phyloP scores from a whole-genome alignment of 2,888 invertebrate genomes.

The Acanthoscelides obtectus region DNA sequence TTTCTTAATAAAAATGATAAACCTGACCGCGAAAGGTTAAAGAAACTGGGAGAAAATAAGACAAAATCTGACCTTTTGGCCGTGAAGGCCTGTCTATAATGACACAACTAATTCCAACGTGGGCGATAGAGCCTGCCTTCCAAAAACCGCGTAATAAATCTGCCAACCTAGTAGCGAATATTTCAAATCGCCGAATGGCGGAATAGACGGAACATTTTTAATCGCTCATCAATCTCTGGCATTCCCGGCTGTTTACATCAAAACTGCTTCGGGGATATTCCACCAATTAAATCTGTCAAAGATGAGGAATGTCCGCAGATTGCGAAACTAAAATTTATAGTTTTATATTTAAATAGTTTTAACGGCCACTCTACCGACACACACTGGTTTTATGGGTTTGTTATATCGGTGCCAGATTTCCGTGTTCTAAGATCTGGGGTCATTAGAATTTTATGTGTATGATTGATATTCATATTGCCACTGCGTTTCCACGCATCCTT shows the following conservation, averaged over 20 bases:
- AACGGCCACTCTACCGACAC: neutral
- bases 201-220: neutral
- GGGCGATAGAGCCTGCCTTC: neutral
- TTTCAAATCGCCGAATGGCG: neutral
- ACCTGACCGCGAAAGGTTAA: too few relatives aligned
- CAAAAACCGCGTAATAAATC: neutral
- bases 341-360: neutral
- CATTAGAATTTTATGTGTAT: neutral
- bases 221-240: neutral
- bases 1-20: too few relatives aligned
- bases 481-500: too few relatives aligned
- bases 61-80: neutral
- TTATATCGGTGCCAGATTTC: neutral
- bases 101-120: neutral
- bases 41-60: too few relatives aligned
- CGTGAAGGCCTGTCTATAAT: neutral
- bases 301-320: neutral
- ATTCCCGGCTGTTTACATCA: neutral
- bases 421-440: neutral
- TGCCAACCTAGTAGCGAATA: neutral
- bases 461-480: too few relatives aligned
- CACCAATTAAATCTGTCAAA: neutral
- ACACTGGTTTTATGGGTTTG: neutral
- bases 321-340: neutral
- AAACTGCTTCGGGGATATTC: neutral